A percentile compares a stretch with the other conserved stretches of the same genome.
Evolutionary conservation across 2,797 vertebrate species (phyloP).

Genomic region (Molothrus aeneus): DNA sequence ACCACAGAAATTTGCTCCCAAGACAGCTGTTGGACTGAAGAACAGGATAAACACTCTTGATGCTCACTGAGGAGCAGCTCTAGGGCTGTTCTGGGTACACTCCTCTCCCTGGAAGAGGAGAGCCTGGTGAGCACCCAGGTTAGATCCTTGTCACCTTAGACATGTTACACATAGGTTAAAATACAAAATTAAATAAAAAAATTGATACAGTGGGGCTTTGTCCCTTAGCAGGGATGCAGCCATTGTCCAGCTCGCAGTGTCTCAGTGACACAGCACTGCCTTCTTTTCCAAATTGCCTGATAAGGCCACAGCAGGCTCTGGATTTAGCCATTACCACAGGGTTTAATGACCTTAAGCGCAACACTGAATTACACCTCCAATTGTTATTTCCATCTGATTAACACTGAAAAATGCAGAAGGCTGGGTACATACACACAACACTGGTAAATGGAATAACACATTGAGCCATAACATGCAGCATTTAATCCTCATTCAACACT

Average conservation of each 20-base stretch:
- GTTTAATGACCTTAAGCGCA: slow-evolving; percentile 39
- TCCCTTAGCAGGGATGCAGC: background rate
- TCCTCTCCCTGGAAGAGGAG: background rate
- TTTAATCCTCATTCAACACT: background rate
- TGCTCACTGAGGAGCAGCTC: background rate
- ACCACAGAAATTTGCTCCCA: background rate
- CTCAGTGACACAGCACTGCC: background rate
- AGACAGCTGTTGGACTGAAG: background rate
- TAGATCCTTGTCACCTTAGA: background rate
- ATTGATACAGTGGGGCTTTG: background rate
- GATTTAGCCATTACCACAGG: background rate
- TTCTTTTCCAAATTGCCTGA: slow-evolving; percentile 5
- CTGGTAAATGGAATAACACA: background rate
- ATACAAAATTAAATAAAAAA: background rate
- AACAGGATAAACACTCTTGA: background rate
- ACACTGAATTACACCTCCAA: slow-evolving; percentile 40
- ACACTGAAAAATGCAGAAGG: slow-evolving; percentile 36
- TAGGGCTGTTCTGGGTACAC: background rate
- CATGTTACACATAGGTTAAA: background rate
- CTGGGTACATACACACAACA: background rate
- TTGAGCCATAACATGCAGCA: background rate
- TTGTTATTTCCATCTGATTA: slow-evolving; percentile 50
- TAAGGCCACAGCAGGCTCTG: slow-evolving; percentile 23
- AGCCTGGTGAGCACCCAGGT: background rate
- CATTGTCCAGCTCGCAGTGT: background rate